These are phyloP conservation scores for Anabacerthia variegaticeps DNA, from an alignment of 2,797 vertebrate genomes.

Conservation along the genomic window DNA sequence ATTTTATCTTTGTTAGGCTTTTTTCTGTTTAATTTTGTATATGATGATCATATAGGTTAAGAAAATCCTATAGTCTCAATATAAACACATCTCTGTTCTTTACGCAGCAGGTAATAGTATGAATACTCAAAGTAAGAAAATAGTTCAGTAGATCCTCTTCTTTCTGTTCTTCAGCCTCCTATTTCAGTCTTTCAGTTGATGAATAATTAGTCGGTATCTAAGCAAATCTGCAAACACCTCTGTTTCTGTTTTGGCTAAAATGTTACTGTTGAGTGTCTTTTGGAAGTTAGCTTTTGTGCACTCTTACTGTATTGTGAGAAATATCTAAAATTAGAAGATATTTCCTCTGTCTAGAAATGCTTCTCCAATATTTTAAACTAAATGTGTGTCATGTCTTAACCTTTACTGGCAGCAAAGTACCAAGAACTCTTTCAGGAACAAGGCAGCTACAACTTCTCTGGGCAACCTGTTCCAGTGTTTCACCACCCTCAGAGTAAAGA, in stretches of 20 bases:
- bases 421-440: neutral
- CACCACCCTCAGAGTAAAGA: too few species aligned
- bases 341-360: neutral
- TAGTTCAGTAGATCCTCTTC: neutral
- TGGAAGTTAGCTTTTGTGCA: neutral
- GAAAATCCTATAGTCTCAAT: neutral
- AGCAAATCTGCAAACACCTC: neutral
- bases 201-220: neutral
- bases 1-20: neutral
- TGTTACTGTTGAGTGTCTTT: neutral
- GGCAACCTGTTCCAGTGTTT: neutral
- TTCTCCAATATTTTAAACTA: neutral
- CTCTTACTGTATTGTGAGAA: neutral
- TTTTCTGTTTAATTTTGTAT: neutral
- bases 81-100: neutral
- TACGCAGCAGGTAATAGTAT: neutral
- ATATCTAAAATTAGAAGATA: neutral
- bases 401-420: neutral
- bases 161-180: neutral
- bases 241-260: neutral
- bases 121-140: neutral
- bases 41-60: neutral
- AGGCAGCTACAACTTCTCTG: neutral
- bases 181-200: neutral
- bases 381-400: neutral